Conservation (phyloP, 2,113 vertebrate species). For the Megaceryle torquata region DNA sequence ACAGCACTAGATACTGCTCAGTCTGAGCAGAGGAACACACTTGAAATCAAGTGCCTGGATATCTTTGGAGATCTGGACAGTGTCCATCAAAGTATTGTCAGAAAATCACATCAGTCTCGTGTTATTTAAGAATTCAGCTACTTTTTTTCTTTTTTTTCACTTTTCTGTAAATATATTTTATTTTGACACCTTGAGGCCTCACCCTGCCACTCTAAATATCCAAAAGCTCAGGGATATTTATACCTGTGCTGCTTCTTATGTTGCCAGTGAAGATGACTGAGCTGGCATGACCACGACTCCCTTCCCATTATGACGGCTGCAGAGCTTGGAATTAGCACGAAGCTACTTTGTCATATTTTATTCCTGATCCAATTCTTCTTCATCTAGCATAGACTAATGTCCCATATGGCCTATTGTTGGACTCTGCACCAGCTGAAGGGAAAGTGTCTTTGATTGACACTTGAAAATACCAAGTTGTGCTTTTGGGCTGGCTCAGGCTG, state of each 20-base stretch:
- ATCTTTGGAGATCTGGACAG: not conserved
- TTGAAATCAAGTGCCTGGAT: not conserved
- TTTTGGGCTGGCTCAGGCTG: conserved; percentile 55
- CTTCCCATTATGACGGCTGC: not conserved
- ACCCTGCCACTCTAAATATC: not conserved
- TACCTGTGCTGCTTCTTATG: conserved; percentile 20
- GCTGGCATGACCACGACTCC: not conserved
- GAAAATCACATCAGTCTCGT: not conserved
- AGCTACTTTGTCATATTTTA: conserved; percentile 3
- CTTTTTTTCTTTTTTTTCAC: not conserved
- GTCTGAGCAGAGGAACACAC: not conserved
- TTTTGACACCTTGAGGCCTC: not conserved
- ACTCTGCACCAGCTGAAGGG: conserved; percentile 46
- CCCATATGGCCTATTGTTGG: conserved; percentile 60
- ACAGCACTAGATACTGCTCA: not conserved
- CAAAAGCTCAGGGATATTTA: conserved; percentile 4
- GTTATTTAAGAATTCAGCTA: not conserved
- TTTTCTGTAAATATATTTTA: not conserved
- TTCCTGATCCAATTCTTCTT: conserved; percentile 42
- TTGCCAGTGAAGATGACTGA: not conserved
- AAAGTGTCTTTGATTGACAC: conserved; percentile 52
- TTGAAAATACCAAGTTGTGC: conserved; percentile 57
- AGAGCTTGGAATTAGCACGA: not conserved
- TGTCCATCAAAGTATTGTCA: not conserved
- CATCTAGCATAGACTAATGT: not conserved